Conservation (phyloP, 2,797 vertebrate genomes). For the Cryptoprocta ferox region DNA sequence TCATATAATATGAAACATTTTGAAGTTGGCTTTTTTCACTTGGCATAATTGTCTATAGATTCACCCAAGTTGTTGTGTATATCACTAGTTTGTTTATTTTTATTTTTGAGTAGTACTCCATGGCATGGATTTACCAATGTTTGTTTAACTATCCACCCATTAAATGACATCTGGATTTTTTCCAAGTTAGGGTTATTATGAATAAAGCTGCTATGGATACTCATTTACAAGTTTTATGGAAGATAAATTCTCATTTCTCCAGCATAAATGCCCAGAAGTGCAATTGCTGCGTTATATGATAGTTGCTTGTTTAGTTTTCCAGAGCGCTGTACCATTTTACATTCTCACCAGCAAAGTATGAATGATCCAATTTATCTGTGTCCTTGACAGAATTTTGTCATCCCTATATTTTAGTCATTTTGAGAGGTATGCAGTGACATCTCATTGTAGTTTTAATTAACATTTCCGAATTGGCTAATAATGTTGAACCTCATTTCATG, state of each 20-base stretch:
- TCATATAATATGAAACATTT: neutral
- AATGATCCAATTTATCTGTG: neutral
- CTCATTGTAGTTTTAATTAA: neutral
- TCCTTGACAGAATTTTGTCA: neutral
- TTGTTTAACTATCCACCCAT: neutral
- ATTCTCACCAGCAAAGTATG: neutral
- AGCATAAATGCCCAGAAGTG: neutral
- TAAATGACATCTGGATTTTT: neutral
- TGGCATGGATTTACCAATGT: neutral
- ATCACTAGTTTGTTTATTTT: neutral
- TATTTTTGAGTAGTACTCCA: neutral
- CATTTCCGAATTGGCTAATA: neutral
- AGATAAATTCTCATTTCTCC: constrained; percentile 1
- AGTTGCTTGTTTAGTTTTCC: neutral
- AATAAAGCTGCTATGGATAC: neutral
- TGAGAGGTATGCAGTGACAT: neutral
- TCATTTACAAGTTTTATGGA: neutral
- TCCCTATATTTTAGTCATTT: neutral
- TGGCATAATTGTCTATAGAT: neutral
- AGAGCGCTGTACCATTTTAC: neutral
- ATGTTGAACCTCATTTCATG: neutral
- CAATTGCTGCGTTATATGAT: neutral
- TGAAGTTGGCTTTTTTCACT: neutral
- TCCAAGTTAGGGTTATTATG: neutral
- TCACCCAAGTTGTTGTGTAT: neutral